These are phyloP conservation scores for Nephrotoma appendiculata DNA, from an alignment of 2,888 invertebrate genomes.

Conservation along the genomic window DNA sequence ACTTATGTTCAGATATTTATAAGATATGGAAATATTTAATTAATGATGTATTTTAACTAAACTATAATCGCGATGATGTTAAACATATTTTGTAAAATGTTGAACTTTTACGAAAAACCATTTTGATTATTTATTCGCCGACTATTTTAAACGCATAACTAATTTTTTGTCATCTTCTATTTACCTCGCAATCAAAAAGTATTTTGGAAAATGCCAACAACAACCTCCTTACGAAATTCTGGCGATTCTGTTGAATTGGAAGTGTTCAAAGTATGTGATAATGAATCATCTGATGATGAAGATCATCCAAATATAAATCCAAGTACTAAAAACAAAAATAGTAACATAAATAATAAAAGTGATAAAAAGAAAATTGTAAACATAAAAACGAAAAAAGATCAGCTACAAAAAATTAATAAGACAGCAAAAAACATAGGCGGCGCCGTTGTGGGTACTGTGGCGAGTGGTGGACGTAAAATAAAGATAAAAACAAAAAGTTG, in stretches of 20 bases:
- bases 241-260: constrained; percentile 34
- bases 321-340: background rate
- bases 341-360: background rate
- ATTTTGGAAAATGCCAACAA: constrained; percentile 3
- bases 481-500: constrained; percentile 11
- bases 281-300: constrained; percentile 18
- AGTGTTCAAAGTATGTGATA: constrained; percentile 34
- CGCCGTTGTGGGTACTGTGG: background rate
- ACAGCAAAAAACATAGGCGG: background rate
- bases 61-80: background rate
- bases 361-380: constrained; percentile 9
- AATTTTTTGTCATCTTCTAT: background rate
- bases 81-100: background rate
- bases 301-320: background rate
- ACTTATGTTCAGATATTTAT: background rate
- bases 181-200: background rate
- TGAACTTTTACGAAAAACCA: background rate
- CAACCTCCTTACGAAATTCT: background rate
- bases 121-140: background rate
- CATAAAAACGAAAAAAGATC: constrained; percentile 8
- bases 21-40: background rate
- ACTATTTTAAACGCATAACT: background rate
- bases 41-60: background rate
- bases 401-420: background rate
- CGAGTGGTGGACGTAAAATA: constrained; percentile 1